Conservation (phyloP, 1,140 invertebrate species). For the Daktulosphaira vitifoliae region DNA sequence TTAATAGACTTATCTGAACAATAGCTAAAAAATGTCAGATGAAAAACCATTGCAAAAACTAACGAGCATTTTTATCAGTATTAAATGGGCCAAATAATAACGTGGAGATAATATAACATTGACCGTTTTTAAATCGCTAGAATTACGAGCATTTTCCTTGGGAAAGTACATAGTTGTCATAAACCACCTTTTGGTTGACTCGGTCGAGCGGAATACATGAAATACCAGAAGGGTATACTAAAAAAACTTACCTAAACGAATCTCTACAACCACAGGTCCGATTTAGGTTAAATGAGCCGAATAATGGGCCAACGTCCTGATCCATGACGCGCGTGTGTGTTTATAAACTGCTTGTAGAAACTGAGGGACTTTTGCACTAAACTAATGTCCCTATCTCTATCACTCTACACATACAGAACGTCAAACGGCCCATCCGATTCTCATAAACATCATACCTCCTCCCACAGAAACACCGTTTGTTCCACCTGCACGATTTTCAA, state of each 20-base stretch:
- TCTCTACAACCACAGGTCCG: neutral
- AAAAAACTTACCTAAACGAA: neutral
- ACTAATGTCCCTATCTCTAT: too few species aligned
- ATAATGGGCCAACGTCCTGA: slow-evolving; percentile 7
- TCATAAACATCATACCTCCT: neutral
- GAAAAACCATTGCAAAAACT: too few species aligned
- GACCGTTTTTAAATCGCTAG: too few species aligned
- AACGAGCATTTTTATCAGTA: too few species aligned
- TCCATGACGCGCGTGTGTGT: neutral
- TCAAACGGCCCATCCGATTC: slow-evolving; percentile 31
- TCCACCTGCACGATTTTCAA: slow-evolving; percentile 3
- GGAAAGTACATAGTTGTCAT: neutral
- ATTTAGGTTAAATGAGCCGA: slow-evolving; percentile 29
- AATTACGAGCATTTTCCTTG: too few species aligned
- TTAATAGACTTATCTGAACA: too few species aligned
- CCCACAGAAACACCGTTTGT: neutral
- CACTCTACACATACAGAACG: neutral
- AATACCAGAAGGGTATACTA: neutral
- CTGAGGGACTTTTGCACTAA: neutral
- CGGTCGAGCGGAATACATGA: slow-evolving; percentile 11
- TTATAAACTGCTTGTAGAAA: slow-evolving; percentile 1
- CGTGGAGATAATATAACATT: too few species aligned
- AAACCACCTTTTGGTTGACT: slow-evolving; percentile 9
- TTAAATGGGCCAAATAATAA: too few species aligned
- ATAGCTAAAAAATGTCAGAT: too few species aligned